Conservation (phyloP, 2,113 vertebrate species). For the Pomatostomus ruficeps region DNA sequence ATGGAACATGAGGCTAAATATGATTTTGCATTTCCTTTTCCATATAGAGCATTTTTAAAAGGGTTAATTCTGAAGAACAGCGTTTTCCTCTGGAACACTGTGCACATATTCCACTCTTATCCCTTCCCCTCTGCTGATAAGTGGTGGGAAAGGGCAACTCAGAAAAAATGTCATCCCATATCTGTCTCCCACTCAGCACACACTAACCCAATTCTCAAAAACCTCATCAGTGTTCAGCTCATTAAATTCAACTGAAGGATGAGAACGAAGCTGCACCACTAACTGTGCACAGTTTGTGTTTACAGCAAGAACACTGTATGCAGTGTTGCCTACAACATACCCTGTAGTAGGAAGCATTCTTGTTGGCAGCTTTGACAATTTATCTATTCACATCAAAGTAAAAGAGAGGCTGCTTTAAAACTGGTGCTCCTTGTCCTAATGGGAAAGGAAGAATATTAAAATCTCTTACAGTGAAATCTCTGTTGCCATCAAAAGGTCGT, state of each 20-base stretch:
- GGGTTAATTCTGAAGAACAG: not conserved
- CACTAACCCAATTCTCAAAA: conserved; percentile 57
- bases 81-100: not conserved
- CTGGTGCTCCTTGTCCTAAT: conserved; percentile 48
- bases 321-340: conserved; percentile 57
- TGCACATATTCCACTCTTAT: not conserved
- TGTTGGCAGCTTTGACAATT: conserved; percentile 66
- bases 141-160: conserved; percentile 65
- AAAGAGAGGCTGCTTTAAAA: conserved; percentile 63
- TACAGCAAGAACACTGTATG: conserved; percentile 62
- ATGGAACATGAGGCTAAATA: not conserved
- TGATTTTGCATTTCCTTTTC: not conserved
- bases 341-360: conserved; percentile 45
- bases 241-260: conserved; percentile 61
- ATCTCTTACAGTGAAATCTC: conserved; percentile 50
- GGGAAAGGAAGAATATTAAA: conserved; percentile 52
- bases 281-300: conserved; percentile 58
- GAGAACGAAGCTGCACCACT: conserved; percentile 39
- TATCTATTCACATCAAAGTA: conserved; percentile 67
- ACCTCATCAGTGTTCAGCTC: conserved; percentile 46
- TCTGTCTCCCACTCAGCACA: conserved; percentile 50
- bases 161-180: conserved; percentile 45
- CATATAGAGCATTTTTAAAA: not conserved
- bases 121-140: conserved; percentile 27
- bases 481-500: conserved; percentile 49